Conservation (phyloP, 2,797 vertebrate species). For the Falco columbarius region DNA sequence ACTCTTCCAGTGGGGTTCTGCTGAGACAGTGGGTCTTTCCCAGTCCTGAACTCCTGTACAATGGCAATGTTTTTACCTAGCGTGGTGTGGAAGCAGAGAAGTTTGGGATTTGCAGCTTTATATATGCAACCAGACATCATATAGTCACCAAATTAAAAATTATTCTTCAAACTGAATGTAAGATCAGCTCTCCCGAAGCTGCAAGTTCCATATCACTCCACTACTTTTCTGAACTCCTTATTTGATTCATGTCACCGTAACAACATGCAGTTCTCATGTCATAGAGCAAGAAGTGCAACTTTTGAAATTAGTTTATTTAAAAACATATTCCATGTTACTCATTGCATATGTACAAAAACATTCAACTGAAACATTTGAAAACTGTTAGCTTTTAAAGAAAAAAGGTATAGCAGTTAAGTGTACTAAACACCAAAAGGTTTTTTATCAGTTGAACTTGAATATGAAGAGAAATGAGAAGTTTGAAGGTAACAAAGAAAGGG, state of each 20-base stretch:
- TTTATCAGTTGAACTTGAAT: background rate
- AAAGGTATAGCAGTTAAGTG: background rate
- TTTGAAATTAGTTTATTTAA: background rate
- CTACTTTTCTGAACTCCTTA: background rate
- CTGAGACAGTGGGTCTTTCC: background rate
- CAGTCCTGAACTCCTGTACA: background rate
- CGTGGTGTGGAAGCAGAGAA: background rate
- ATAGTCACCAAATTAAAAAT: background rate
- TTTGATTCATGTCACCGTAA: background rate
- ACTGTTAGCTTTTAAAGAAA: slow-evolving; percentile 33
- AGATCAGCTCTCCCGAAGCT: background rate
- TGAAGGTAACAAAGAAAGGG: background rate
- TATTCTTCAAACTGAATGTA: background rate
- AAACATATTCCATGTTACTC: background rate
- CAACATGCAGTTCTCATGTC: background rate
- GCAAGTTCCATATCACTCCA: background rate
- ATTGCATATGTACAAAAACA: slow-evolving; percentile 44
- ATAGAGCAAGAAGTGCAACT: background rate
- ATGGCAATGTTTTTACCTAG: background rate
- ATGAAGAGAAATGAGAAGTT: background rate
- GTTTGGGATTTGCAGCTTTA: background rate
- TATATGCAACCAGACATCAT: background rate
- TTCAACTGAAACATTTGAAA: slow-evolving; percentile 61
- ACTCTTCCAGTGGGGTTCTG: background rate
- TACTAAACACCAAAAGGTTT: background rate